phyloP scores from a whole-genome alignment of 2,113 vertebrate genomes.

The Oncorhynchus gorbuscha region DNA sequence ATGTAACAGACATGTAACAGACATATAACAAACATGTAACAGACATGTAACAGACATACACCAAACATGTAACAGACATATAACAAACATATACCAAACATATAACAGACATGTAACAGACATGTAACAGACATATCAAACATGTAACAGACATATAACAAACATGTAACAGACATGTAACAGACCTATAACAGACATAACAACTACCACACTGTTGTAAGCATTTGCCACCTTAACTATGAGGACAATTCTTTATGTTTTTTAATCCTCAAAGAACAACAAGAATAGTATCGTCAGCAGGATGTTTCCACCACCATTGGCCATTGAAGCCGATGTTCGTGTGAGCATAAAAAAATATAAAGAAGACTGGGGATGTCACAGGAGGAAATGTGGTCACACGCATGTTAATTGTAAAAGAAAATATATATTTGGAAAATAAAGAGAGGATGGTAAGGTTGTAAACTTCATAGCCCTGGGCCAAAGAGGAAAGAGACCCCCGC shows the following conservation, averaged over 20 bases:
- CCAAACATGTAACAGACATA: too few species aligned
- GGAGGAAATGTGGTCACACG: conserved; percentile 64
- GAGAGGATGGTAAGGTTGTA: conserved; percentile 70
- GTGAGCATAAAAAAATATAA: conserved; percentile 22
- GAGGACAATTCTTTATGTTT: conserved; percentile 59
- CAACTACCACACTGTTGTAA: conserved; percentile 22
- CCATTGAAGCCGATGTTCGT: conserved; percentile 61
- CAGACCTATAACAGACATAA: background rate
- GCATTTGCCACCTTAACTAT: conserved; percentile 48
- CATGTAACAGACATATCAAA: too few species aligned
- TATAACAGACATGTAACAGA: too few species aligned
- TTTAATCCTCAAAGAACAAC: conserved; percentile 59
- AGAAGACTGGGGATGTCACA: conserved; percentile 61
- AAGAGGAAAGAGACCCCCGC: conserved; percentile 60
- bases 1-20: too few species aligned
- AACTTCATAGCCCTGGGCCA: conserved; percentile 64
- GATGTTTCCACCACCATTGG: conserved; percentile 35
- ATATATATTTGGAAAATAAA: conserved; percentile 61
- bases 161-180: too few species aligned
- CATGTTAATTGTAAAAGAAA: conserved; percentile 63
- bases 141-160: too few species aligned
- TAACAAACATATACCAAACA: too few species aligned
- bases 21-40: too few species aligned
- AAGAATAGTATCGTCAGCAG: conserved; percentile 60
- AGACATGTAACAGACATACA: too few species aligned